A percentile compares a stretch with the other conserved stretches of the same genome.
Evolutionary conservation across 2,113 vertebrate genomes (phyloP).

Genomic region (Engystomops pustulosus): DNA sequence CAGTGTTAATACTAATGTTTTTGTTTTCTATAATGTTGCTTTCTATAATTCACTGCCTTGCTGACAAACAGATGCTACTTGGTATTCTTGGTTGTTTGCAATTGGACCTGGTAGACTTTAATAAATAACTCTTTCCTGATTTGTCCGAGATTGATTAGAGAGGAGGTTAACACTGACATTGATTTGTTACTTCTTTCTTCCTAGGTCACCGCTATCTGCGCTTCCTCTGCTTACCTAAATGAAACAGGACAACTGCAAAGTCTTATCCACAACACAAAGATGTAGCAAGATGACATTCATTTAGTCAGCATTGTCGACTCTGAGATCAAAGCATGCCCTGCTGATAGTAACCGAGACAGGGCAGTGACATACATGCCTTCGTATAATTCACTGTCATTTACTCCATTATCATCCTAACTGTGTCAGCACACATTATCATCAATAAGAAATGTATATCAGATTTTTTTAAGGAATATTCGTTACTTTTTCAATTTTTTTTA

Average conservation of each 20-base stretch:
- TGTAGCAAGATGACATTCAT: conserved; percentile 49
- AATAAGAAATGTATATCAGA: not conserved
- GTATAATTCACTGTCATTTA: conserved; percentile 34
- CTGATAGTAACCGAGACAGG: conserved; percentile 8
- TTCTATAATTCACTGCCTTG: not conserved
- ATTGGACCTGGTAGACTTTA: conserved; percentile 6
- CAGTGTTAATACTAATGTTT: not conserved
- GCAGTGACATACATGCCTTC: not conserved
- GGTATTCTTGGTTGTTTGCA: not conserved
- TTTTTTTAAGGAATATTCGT: not conserved
- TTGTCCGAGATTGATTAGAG: conserved; percentile 46
- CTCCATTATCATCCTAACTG: not conserved
- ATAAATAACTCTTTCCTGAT: conserved; percentile 44
- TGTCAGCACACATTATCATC: not conserved
- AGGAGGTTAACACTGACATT: conserved; percentile 35
- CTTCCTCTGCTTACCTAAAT: conserved; percentile 35
- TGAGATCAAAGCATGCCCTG: conserved; percentile 41
- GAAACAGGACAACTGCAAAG: conserved; percentile 46
- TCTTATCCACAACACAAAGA: conserved; percentile 35
- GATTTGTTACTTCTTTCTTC: conserved; percentile 45
- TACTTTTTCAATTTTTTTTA: not conserved
- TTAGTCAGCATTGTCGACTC: conserved; percentile 37
- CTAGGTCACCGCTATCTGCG: not conserved
- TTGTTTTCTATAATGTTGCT: not conserved
- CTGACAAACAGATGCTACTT: not conserved